Conservation (phyloP, 2,113 vertebrate species). For the Myrmecobius fasciatus region DNA sequence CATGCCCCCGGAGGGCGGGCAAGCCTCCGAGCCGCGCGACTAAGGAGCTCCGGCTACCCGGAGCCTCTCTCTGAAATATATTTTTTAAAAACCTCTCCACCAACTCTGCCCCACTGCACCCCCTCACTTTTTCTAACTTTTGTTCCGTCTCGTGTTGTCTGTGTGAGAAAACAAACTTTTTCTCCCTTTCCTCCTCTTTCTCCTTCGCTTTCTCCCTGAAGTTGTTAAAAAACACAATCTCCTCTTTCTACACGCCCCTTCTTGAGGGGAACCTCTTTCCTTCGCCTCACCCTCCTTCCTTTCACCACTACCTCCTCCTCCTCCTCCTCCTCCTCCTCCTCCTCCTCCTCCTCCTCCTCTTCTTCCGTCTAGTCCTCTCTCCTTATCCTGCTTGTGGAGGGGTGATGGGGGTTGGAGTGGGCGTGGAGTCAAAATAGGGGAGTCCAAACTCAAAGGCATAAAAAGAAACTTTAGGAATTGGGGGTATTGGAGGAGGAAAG, state of each 20-base stretch:
- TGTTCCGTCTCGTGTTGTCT: slow-evolving; percentile 82
- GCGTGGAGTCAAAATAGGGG: background rate
- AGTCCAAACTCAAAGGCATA: background rate
- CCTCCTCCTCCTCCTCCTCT: slow-evolving; percentile 5
- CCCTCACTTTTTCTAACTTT: slow-evolving; percentile 16
- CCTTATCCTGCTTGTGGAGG: background rate
- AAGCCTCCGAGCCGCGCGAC: slow-evolving; percentile 65
- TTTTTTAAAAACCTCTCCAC: background rate
- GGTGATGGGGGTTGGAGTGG: background rate
- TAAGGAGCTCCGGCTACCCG: slow-evolving; percentile 64
- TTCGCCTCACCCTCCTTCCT: slow-evolving; percentile 37
- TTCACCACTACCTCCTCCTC: slow-evolving; percentile 44
- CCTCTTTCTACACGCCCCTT: slow-evolving; percentile 76
- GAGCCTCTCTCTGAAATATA: slow-evolving; percentile 17
- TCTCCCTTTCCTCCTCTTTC: slow-evolving; percentile 50
- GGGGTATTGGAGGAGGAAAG: background rate
- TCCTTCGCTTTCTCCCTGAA: slow-evolving; percentile 68
- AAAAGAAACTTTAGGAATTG: background rate
- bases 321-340: slow-evolving; percentile 2
- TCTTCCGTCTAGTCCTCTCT: background rate
- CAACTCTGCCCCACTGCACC: slow-evolving; percentile 6
- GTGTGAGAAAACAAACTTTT: slow-evolving; percentile 80
- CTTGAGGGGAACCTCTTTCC: slow-evolving; percentile 73
- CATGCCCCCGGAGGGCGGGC: slow-evolving; percentile 78
- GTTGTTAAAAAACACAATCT: slow-evolving; percentile 75